phyloP scores from a whole-genome alignment of 1,140 invertebrate species.

The Panagrolaimus sp. region DNA sequence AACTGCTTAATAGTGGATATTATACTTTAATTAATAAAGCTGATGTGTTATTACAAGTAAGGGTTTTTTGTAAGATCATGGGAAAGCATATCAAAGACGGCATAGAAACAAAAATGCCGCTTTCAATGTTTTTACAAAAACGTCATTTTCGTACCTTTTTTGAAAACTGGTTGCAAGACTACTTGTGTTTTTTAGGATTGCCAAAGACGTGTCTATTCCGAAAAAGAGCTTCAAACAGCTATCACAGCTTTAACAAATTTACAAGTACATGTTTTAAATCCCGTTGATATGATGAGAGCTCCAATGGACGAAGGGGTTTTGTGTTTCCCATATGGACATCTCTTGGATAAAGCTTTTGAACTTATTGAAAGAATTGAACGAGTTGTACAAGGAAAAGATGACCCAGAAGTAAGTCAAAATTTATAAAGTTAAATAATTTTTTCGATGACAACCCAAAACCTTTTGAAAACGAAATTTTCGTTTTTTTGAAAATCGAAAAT shows the following conservation, averaged over 20 bases:
- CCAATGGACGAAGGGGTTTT: conserved; percentile 56
- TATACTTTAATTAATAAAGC: conserved; percentile 51
- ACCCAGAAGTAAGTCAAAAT: conserved; percentile 36
- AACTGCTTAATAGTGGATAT: conserved; percentile 51
- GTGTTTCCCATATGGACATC: conserved; percentile 54
- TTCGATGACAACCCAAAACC: too few species aligned
- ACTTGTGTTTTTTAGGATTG: neutral
- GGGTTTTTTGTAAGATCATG: too few species aligned
- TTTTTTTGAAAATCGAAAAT: too few species aligned
- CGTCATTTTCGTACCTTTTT: too few species aligned
- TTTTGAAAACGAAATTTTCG: too few species aligned
- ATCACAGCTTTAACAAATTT: conserved; percentile 48
- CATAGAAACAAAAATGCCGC: too few species aligned
- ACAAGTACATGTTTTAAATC: conserved; percentile 57
- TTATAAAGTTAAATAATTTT: too few species aligned
- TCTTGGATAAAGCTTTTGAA: conserved; percentile 48
- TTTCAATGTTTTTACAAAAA: too few species aligned
- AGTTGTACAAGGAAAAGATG: conserved; percentile 33
- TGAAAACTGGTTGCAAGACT: too few species aligned
- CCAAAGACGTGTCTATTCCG: conserved; percentile 1
- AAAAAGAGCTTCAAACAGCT: conserved; percentile 13
- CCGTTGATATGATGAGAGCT: conserved; percentile 54
- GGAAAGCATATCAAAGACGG: too few species aligned
- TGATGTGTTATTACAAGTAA: conserved; percentile 41
- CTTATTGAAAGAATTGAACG: conserved; percentile 43